phyloP scores from a whole-genome alignment of 2,888 invertebrate genomes.

The Pheosia tremula region DNA sequence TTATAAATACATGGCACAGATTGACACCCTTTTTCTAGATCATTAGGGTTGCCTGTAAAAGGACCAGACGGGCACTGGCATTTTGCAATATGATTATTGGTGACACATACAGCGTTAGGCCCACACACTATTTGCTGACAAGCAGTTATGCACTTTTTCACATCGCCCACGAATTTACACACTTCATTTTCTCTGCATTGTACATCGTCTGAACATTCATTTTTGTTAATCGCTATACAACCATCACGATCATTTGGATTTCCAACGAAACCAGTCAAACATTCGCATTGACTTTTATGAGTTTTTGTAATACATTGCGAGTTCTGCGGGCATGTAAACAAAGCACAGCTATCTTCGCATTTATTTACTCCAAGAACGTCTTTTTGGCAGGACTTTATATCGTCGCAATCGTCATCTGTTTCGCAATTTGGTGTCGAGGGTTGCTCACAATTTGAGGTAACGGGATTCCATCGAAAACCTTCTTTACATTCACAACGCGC shows the following conservation, averaged over 20 bases:
- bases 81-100: constrained; percentile 94
- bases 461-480: constrained; percentile 93
- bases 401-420: constrained; percentile 88
- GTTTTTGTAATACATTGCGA: constrained; percentile 90
- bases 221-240: constrained; percentile 89
- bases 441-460: constrained; percentile 92
- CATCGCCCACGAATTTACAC: constrained; percentile 86
- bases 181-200: constrained; percentile 93
- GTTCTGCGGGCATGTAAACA: constrained; percentile 93
- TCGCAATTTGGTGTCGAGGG: constrained; percentile 94
- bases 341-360: constrained; percentile 90
- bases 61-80: constrained; percentile 96
- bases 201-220: constrained; percentile 91
- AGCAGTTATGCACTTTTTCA: constrained; percentile 89
- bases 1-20: constrained; percentile 94
- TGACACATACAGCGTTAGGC: constrained; percentile 93
- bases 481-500: constrained; percentile 92
- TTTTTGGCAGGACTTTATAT: constrained; percentile 89
- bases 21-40: constrained; percentile 89
- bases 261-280: constrained; percentile 92
- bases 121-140: constrained; percentile 92
- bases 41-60: constrained; percentile 94
- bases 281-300: constrained; percentile 93
- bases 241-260: constrained; percentile 96
- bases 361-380: constrained; percentile 94